Evolutionary conservation across 2,888 invertebrate species (phyloP).

Genomic region (Drosophila atripex): DNA sequence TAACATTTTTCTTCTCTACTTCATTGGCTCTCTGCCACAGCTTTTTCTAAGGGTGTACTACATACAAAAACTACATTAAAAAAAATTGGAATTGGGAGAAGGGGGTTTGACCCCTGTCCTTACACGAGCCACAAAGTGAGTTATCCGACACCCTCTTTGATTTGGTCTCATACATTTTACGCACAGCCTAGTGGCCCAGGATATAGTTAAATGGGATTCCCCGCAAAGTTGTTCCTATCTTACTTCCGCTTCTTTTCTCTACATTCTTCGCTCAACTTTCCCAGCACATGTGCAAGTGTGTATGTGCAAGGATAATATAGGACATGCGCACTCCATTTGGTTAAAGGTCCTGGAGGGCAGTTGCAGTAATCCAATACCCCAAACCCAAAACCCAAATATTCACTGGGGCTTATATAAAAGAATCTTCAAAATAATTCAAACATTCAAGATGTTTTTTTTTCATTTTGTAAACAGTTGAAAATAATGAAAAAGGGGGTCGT

Average conservation of each 20-base stretch:
- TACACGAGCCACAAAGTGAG: not conserved
- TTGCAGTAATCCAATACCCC: constrained; percentile 50
- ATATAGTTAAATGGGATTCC: constrained; percentile 12
- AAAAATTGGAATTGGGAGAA: not conserved
- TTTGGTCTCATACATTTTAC: not conserved
- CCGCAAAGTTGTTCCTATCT: constrained; percentile 30
- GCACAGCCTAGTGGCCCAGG: not conserved
- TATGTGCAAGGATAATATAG: constrained; percentile 49
- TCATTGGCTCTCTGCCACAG: constrained; percentile 43
- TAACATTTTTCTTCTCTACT: constrained; percentile 43
- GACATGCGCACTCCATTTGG: constrained; percentile 69
- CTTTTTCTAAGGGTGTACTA: constrained; percentile 12
- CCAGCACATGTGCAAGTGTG: constrained; percentile 30
- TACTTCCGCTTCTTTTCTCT: constrained; percentile 19
- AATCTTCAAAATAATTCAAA: not conserved
- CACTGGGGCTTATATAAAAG: constrained; percentile 39
- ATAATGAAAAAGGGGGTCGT: not conserved
- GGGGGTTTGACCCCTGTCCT: constrained; percentile 1
- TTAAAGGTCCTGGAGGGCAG: constrained; percentile 44
- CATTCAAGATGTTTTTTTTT: too few species aligned
- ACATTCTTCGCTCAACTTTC: constrained; percentile 36
- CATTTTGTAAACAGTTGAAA: constrained; percentile 17
- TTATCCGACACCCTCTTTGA: not conserved
- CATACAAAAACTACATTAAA: not conserved
- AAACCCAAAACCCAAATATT: constrained; percentile 16